Conservation (phyloP, 30 jellyfish, hydroid and myxozoan species). For the Catostylus mosaicus region DNA sequence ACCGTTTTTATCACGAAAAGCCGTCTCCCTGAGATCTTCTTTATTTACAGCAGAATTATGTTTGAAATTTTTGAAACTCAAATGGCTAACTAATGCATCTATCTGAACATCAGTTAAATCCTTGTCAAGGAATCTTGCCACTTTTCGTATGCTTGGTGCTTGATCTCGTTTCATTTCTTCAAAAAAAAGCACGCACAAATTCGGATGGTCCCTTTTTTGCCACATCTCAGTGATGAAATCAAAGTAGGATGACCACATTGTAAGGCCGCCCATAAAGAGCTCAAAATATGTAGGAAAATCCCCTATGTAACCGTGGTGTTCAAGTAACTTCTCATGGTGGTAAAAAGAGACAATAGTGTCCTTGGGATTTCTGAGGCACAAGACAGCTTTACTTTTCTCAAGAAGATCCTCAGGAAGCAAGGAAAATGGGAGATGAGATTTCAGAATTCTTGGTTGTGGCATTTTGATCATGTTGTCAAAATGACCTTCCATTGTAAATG, state of each 20-base stretch:
- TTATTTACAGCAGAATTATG: background rate
- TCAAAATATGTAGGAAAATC: slow-evolving; percentile 4
- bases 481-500: background rate
- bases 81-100: background rate
- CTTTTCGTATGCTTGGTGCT: background rate
- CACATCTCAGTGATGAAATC: background rate
- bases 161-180: slow-evolving; percentile 12
- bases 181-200: slow-evolving; percentile 1
- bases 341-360: slow-evolving; percentile 12
- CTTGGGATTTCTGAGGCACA: slow-evolving; percentile 24
- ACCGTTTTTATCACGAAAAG: background rate
- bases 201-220: slow-evolving; percentile 12
- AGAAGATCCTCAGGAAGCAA: slow-evolving; percentile 9
- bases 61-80: slow-evolving; percentile 1
- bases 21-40: background rate
- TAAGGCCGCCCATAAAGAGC: slow-evolving; percentile 5
- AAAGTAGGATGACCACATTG: background rate
- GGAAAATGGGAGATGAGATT: background rate
- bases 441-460: slow-evolving; percentile 4
- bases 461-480: background rate
- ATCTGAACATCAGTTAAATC: background rate
- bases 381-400: slow-evolving; percentile 4
- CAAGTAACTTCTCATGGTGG: slow-evolving; percentile 2
- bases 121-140: slow-evolving; percentile 20
- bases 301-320: background rate